Evolutionary conservation across 2,888 invertebrate genomes (phyloP), one percentile per base, ranked within the genome.

Genomic region (Chymomyza fuscimana): DNA sequence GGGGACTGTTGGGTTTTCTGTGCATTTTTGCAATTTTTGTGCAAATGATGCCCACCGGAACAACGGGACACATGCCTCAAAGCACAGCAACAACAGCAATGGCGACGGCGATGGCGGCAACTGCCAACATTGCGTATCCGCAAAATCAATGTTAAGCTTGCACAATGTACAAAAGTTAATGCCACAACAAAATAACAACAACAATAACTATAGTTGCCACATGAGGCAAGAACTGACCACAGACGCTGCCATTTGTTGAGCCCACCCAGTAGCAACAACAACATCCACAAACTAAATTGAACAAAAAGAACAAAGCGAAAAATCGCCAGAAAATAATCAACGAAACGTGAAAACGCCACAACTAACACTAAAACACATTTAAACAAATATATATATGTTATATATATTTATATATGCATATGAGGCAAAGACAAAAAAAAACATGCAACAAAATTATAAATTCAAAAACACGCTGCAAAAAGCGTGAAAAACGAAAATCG

Each of bases 1-100:
- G 3, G 16, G n/a, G 22, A n/a, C n/a, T 54, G 58, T 68, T 10
- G 69, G 74, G 72, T 73, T 72, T 63, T 63, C 63, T 59, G 22
- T 63, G 65, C 72, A 72, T 76, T 81, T 79, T 81, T 77, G 80
- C 76, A 83, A 78, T 83, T 83, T 81, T 81, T 84, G 86, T 83
- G 84, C 86, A 83, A 83, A 83, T 83, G 75, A 86, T 83, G 82
- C 86, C 84, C 83, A 83, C 80, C 82, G 83, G 83, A 86, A 81
- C 65, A 69, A 58, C 68, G 59, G 70, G 80, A 77, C 86, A 74
- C 82, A 86, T 75, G 86, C 78, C 80, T 80, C 79, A 78, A 60
- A 75, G 72, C 79, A 64, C 52, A n/a, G 16, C 40, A 67, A 67
- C 58, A 68, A 29, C 63, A 63, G 15, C 63, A 67, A 51, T 29